Percentiles rank a stretch among this genome's conserved stretches.
Conservation (phyloP, 2,888 invertebrate genomes). For the Apamea anceps region DNA sequence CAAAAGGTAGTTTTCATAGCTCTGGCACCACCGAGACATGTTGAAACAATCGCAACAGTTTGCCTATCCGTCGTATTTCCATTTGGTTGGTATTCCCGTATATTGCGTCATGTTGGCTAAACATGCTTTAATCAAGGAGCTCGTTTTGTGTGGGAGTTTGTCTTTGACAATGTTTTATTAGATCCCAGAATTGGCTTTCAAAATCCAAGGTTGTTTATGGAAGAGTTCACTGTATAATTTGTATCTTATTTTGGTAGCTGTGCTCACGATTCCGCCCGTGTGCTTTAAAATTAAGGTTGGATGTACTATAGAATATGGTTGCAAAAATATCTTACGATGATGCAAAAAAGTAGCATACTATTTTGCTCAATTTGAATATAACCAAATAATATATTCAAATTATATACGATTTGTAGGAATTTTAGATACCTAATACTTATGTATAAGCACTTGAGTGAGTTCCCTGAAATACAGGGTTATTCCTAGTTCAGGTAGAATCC, state of each 20-base stretch:
- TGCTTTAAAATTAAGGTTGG: neutral
- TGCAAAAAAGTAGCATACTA: too few species aligned
- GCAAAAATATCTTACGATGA: too few species aligned
- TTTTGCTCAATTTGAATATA: too few species aligned
- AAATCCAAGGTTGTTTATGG: neutral
- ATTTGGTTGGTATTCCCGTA: slow-evolving; percentile 37
- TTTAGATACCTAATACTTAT: too few species aligned
- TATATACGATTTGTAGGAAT: too few species aligned
- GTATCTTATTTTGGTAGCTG: neutral
- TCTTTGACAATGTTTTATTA: slow-evolving; percentile 43
- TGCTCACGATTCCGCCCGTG: neutral
- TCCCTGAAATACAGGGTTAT: too few species aligned
- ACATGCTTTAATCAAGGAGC: slow-evolving; percentile 56
- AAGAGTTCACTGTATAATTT: neutral
- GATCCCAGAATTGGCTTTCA: slow-evolving; percentile 9
- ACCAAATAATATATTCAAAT: too few species aligned
- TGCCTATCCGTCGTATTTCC: slow-evolving; percentile 28
- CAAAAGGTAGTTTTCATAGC: too few species aligned
- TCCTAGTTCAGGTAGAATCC: too few species aligned
- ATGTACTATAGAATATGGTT: too few species aligned
- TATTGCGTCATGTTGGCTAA: slow-evolving; percentile 48
- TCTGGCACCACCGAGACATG: slow-evolving; percentile 10
- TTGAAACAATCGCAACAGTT: slow-evolving; percentile 34
- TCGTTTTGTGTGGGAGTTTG: slow-evolving; percentile 4
- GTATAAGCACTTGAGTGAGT: too few species aligned